Evolutionary conservation across 37 sponge, comb jelly and placozoan genomes (phyloP).

Genomic region (Trichoplax adhaerens): DNA sequence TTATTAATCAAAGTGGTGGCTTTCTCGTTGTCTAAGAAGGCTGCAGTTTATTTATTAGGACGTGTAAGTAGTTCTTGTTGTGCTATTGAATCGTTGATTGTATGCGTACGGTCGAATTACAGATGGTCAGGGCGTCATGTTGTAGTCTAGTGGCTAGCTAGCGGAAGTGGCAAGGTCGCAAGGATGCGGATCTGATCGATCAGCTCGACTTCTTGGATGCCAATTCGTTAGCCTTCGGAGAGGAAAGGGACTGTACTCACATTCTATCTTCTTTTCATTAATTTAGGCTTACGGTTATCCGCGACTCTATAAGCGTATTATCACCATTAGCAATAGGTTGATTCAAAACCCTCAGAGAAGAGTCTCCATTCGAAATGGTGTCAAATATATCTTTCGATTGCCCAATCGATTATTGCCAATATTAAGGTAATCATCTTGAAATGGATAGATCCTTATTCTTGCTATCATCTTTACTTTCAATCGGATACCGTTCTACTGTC

Average conservation of each 20-base stretch:
- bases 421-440: too few relatives aligned
- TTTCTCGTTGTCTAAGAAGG: slow-evolving; percentile 41
- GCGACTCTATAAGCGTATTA: slow-evolving; percentile 30
- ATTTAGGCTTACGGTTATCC: slow-evolving; percentile 54
- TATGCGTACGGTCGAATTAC: not conserved
- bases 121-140: too few relatives aligned
- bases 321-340: slow-evolving; percentile 25
- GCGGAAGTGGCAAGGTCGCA: too few relatives aligned
- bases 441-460: too few relatives aligned
- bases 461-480: too few relatives aligned
- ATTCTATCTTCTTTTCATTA: not conserved
- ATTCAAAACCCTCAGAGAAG: slow-evolving; percentile 11
- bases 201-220: too few relatives aligned
- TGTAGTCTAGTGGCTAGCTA: too few relatives aligned
- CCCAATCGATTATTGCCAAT: slow-evolving; percentile 16
- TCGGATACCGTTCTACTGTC: too few relatives aligned
- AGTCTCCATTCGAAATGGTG: slow-evolving; percentile 24
- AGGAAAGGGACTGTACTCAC: too few relatives aligned
- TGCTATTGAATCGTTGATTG: not conserved
- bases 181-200: too few relatives aligned
- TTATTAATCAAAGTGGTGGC: slow-evolving; percentile 27
- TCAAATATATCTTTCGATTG: slow-evolving; percentile 49
- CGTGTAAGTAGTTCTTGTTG: slow-evolving; percentile 15
- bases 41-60: slow-evolving; percentile 36
- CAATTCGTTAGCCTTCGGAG: too few relatives aligned